Percentiles rank a stretch among this genome's conserved stretches.
These are phyloP conservation scores for Tipula helvola DNA, from an alignment of 2,888 invertebrate genomes.

Conservation along the genomic window DNA sequence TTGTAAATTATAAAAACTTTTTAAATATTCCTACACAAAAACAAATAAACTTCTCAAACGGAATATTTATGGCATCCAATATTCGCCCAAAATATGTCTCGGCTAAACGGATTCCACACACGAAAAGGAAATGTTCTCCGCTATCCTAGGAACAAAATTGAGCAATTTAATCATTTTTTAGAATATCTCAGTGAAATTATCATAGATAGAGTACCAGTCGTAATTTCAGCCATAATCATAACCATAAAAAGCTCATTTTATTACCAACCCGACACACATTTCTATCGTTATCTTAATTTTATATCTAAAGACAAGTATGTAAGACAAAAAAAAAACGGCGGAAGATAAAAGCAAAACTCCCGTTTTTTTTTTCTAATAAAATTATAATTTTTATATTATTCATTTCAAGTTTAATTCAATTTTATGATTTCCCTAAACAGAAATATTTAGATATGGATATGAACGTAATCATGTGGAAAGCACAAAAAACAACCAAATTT, in stretches of 20 bases:
- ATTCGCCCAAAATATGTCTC: not conserved
- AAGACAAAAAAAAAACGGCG: not conserved
- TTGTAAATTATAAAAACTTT: not conserved
- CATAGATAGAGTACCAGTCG: not conserved
- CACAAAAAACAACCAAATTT: not conserved
- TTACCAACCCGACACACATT: not conserved
- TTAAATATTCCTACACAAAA: not conserved
- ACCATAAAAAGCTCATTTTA: not conserved
- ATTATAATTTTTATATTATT: not conserved
- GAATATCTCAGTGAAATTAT: not conserved
- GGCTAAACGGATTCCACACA: not conserved
- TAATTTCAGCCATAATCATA: not conserved
- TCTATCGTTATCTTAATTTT: not conserved
- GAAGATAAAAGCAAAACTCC: not conserved
- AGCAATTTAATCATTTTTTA: not conserved
- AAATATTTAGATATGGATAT: not conserved
- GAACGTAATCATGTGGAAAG: not conserved
- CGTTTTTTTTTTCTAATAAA: not conserved
- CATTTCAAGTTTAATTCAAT: not conserved
- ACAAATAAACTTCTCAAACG: not conserved
- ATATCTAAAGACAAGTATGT: not conserved
- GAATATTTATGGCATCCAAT: not conserved
- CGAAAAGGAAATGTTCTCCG: not conserved
- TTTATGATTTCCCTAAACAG: not conserved
- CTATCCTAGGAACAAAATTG: not conserved